Conservation (phyloP, 1,140 invertebrate genomes). For the Trinorchestia longiramus region DNA sequence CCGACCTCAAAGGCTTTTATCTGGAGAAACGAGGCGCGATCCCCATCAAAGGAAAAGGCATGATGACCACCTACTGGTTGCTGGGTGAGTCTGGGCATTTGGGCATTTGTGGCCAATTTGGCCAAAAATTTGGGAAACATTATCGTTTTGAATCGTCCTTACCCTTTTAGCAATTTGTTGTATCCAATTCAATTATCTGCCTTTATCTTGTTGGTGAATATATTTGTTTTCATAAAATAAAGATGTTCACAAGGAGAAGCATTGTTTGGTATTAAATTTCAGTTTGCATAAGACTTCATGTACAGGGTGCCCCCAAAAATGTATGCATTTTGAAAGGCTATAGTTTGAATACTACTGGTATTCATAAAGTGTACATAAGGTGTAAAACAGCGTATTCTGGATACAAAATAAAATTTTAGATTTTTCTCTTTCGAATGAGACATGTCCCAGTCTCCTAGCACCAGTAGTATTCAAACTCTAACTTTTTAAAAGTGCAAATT, state of each 20-base stretch:
- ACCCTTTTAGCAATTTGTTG: not conserved
- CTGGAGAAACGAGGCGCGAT: slow-evolving; percentile 86
- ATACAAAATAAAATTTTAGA: no score
- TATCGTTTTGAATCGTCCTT: not conserved
- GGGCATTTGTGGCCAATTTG: not conserved
- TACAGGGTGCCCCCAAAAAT: no score
- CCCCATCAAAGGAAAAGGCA: slow-evolving; percentile 80
- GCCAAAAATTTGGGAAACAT: not conserved
- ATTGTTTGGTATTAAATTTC: no score
- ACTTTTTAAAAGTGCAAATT: no score
- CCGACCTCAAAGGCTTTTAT: slow-evolving; percentile 83
- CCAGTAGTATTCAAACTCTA: no score
- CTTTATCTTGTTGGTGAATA: not conserved
- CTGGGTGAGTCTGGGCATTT: slow-evolving; percentile 67
- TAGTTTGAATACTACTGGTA: no score
- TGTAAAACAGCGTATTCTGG: no score
- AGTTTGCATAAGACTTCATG: no score
- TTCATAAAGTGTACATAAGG: no score
- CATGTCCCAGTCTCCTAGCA: no score
- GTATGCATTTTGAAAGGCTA: no score
- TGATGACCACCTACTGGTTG: slow-evolving; percentile 68
- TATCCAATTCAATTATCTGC: not conserved
- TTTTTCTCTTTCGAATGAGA: no score
- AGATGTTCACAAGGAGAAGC: not conserved
- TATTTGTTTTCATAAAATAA: not conserved